Evolutionary conservation across 1,140 invertebrate species (phyloP).

Genomic region (Limonius californicus): DNA sequence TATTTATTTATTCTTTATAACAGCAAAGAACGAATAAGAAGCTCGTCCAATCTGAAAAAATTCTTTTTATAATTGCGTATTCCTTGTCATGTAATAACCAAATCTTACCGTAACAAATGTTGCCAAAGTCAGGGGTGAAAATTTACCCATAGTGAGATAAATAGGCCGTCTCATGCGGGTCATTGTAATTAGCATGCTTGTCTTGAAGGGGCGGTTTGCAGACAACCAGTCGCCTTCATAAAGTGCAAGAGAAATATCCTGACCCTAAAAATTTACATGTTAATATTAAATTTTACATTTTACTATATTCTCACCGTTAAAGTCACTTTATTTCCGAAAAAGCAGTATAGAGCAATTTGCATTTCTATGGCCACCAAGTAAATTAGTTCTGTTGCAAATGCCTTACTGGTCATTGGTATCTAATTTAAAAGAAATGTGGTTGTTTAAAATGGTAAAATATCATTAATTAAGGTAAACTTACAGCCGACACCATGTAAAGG

Average conservation of each 20-base stretch:
- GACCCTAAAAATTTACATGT: slow-evolving; percentile 30
- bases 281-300: neutral
- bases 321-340: slow-evolving; percentile 40
- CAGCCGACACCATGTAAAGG: slow-evolving; percentile 33
- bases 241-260: slow-evolving; percentile 24
- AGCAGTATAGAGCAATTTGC: slow-evolving; percentile 38
- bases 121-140: slow-evolving; percentile 37
- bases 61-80: neutral
- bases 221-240: slow-evolving; percentile 39
- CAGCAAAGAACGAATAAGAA: slow-evolving; percentile 11
- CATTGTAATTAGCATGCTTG: slow-evolving; percentile 37
- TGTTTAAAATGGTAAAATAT: slow-evolving; percentile 23
- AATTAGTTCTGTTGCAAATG: slow-evolving; percentile 29
- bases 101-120: slow-evolving; percentile 37
- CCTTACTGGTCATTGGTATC: slow-evolving; percentile 26
- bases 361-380: slow-evolving; percentile 33
- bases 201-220: slow-evolving; percentile 31
- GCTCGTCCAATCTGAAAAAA: neutral
- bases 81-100: neutral
- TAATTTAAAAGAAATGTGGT: too few species aligned
- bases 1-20: neutral
- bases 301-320: slow-evolving; percentile 30
- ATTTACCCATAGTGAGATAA: slow-evolving; percentile 41
- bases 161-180: slow-evolving; percentile 34
- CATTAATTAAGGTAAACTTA: slow-evolving; percentile 23